Evolutionary conservation across 2,113 vertebrate species (phyloP).

Genomic region (Callaeas wilsoni): DNA sequence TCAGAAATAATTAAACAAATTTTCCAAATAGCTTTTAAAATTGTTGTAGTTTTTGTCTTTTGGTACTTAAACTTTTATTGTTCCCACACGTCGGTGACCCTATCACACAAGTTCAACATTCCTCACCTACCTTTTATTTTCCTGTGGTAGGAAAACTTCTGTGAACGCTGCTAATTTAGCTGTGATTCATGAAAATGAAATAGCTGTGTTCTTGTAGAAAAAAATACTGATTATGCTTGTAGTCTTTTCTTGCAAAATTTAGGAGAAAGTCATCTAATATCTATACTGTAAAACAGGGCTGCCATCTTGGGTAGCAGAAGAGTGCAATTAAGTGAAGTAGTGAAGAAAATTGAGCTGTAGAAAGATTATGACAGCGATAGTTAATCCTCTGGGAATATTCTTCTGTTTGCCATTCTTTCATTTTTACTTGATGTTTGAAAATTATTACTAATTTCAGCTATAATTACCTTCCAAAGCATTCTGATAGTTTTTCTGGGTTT

Average conservation of each 20-base stretch:
- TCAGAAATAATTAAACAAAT: not conserved
- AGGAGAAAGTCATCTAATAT: not conserved
- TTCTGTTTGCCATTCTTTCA: constrained; percentile 5
- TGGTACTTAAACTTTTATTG: not conserved
- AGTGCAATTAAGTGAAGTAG: not conserved
- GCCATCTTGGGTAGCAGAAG: not conserved
- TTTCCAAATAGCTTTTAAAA: not conserved
- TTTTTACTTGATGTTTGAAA: constrained; percentile 9
- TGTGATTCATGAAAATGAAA: not conserved
- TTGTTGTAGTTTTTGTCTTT: not conserved
- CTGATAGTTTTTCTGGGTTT: not conserved
- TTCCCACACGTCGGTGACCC: not conserved
- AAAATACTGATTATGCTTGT: not conserved
- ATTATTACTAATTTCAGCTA: constrained; percentile 12
- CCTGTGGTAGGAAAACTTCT: not conserved
- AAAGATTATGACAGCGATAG: not conserved
- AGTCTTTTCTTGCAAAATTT: not conserved
- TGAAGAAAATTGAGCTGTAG: not conserved
- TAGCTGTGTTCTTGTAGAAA: not conserved
- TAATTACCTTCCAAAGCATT: not conserved
- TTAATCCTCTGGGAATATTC: not conserved
- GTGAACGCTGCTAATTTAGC: not conserved
- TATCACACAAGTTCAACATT: not conserved
- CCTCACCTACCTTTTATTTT: not conserved
- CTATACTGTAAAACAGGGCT: not conserved